These are phyloP conservation scores for Acipenser ruthenus DNA, from an alignment of 2,797 vertebrate genomes.

Conservation along the genomic window DNA sequence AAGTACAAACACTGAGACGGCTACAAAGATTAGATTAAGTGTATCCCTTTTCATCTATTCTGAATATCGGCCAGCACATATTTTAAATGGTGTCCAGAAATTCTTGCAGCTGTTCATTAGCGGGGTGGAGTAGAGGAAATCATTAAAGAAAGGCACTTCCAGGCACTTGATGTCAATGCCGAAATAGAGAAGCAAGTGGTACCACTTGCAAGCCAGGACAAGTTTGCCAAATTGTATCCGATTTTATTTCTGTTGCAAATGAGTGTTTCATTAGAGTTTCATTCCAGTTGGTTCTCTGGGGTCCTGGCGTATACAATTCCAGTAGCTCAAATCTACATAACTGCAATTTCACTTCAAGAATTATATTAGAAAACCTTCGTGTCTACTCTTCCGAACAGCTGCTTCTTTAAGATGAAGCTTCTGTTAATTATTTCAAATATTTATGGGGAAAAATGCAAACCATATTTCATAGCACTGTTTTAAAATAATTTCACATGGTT, in stretches of 20 bases:
- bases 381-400: constrained; percentile 44
- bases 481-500: constrained; percentile 36
- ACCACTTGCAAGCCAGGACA: constrained; percentile 25
- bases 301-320: constrained; percentile 37
- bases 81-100: constrained; percentile 43
- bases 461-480: constrained; percentile 32
- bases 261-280: constrained; percentile 26
- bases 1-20: constrained; percentile 32
- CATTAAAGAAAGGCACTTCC: constrained; percentile 42
- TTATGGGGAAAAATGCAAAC: constrained; percentile 33
- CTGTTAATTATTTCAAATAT: constrained; percentile 45
- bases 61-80: constrained; percentile 50
- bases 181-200: constrained; percentile 30
- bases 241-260: constrained; percentile 24
- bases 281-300: constrained; percentile 30
- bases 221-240: constrained; percentile 11
- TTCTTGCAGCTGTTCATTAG: constrained; percentile 58
- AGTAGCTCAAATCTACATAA: constrained; percentile 50
- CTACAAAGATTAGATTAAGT: constrained; percentile 50
- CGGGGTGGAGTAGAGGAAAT: constrained; percentile 44
- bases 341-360: constrained; percentile 48
- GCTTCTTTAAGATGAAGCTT: constrained; percentile 32
- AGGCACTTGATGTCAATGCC: constrained; percentile 41
- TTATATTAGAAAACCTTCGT: constrained; percentile 31
- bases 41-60: constrained; percentile 48